phyloP scores from a whole-genome alignment of 2,113 vertebrate genomes.

The Periophthalmus modestus region DNA sequence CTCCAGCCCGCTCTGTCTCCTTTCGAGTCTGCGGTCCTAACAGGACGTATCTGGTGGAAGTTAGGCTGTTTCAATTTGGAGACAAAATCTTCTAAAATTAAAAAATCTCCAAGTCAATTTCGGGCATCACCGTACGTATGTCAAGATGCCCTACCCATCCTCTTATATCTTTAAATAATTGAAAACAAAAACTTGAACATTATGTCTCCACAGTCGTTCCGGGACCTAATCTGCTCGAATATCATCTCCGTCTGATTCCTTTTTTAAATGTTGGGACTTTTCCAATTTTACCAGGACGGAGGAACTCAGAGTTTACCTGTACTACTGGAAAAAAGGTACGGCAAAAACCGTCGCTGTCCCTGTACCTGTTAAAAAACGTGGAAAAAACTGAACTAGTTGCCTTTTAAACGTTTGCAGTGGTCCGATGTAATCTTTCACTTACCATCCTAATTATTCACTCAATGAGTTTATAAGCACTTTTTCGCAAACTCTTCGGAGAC shows the following conservation, averaged over 20 bases:
- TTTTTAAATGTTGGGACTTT: slow-evolving; percentile 83
- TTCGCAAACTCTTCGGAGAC: too few relatives aligned
- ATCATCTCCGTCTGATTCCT: slow-evolving; percentile 34
- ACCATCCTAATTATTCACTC: too few relatives aligned
- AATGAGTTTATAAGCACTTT: too few relatives aligned
- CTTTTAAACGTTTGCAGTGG: too few relatives aligned
- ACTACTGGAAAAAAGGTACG: slow-evolving; percentile 90
- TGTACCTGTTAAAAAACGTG: too few relatives aligned
- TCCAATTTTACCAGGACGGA: slow-evolving; percentile 89
- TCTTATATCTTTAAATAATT: too few relatives aligned
- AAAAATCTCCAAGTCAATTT: slow-evolving; percentile 83
- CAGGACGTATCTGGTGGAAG: slow-evolving; percentile 84
- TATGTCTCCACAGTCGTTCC: slow-evolving; percentile 11
- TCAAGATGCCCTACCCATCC: neutral
- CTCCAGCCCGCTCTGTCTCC: slow-evolving; percentile 70
- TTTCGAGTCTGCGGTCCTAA: slow-evolving; percentile 84
- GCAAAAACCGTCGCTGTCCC: slow-evolving; percentile 34
- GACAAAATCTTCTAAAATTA: slow-evolving; percentile 84
- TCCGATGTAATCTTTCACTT: too few relatives aligned
- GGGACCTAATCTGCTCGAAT: too few relatives aligned
- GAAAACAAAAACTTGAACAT: neutral
- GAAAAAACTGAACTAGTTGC: too few relatives aligned
- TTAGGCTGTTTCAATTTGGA: slow-evolving; percentile 89
- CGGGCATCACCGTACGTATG: slow-evolving; percentile 47
- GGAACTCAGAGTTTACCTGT: slow-evolving; percentile 87